Evolutionary conservation across 2,113 vertebrate species (phyloP).

Genomic region (Eretmochelys imbricata): DNA sequence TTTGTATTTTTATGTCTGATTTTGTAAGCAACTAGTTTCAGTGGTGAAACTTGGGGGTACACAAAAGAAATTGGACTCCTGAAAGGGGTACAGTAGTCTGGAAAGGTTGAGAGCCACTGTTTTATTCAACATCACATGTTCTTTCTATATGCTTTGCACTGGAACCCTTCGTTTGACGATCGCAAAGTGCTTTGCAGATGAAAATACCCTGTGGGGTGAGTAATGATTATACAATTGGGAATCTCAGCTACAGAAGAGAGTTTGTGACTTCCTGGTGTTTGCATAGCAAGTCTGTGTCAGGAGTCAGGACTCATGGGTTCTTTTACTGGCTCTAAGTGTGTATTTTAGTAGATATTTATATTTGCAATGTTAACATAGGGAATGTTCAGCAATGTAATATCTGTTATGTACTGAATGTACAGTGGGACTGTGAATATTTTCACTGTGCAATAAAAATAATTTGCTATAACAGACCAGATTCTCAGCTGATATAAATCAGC

Average conservation of each 20-base stretch:
- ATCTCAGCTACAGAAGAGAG: neutral
- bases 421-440: neutral
- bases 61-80: too few species aligned
- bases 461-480: neutral
- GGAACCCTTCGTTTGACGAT: neutral
- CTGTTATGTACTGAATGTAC: neutral
- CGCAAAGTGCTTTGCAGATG: neutral
- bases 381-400: neutral
- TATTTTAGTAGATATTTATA: neutral
- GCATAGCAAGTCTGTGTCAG: too few species aligned
- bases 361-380: neutral
- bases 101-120: too few species aligned
- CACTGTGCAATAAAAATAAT: neutral
- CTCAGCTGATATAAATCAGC: rapidly evolving
- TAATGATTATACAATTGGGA: neutral
- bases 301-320: too few species aligned
- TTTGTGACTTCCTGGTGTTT: neutral
- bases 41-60: too few species aligned
- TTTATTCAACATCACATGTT: neutral
- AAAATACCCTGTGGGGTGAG: neutral
- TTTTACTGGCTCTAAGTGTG: neutral
- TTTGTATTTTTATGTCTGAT: too few species aligned
- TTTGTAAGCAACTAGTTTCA: too few species aligned
- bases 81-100: too few species aligned
- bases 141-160: neutral